phyloP scores from a whole-genome alignment of 2,888 invertebrate species.

The Tridacna crocea region DNA sequence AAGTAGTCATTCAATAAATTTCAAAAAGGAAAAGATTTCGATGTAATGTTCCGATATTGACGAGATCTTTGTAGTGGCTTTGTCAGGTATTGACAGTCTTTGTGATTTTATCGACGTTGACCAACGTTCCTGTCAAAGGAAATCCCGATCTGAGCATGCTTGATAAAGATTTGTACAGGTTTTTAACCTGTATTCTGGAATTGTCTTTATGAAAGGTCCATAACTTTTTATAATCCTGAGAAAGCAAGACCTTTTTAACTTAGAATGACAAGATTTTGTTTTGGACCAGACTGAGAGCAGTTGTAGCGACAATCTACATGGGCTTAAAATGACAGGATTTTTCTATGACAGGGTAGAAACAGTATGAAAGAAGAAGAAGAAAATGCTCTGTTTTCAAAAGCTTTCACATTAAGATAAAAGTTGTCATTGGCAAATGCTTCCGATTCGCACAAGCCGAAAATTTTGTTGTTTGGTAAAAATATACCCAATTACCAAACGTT shows the following conservation, averaged over 20 bases:
- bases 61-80: not conserved
- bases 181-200: not conserved
- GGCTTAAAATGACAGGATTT: too few relatives aligned
- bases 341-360: too few relatives aligned
- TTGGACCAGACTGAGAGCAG: too few relatives aligned
- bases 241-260: too few relatives aligned
- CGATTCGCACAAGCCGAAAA: not conserved
- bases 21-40: conserved; percentile 21
- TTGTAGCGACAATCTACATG: too few relatives aligned
- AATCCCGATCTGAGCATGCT: not conserved
- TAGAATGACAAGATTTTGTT: too few relatives aligned
- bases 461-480: not conserved
- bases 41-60: conserved; percentile 21
- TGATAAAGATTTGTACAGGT: conserved; percentile 5
- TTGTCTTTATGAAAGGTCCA: too few relatives aligned
- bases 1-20: conserved; percentile 21
- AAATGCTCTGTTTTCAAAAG: conserved; percentile 5
- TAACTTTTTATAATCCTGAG: too few relatives aligned
- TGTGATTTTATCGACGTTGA: conserved; percentile 24
- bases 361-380: too few relatives aligned
- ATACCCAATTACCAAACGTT: too few relatives aligned
- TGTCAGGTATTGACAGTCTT: conserved; percentile 21
- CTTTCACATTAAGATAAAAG: not conserved
- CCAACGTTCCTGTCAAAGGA: conserved; percentile 3
- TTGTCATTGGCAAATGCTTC: not conserved